phyloP scores from a whole-genome alignment of 2,113 vertebrate species.

The Microtus oregoni region DNA sequence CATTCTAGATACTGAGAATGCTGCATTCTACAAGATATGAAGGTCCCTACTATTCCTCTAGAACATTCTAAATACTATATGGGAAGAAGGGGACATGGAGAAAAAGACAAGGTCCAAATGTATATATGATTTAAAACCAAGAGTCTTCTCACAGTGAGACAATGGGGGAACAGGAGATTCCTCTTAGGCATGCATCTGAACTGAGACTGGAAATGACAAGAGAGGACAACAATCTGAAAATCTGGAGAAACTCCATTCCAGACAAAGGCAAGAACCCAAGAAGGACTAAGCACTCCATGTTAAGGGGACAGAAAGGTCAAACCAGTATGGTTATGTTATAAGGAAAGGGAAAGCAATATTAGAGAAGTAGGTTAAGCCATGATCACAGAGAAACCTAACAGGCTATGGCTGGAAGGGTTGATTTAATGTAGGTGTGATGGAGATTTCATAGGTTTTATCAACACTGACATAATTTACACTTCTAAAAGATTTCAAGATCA shows the following conservation, averaged over 20 bases:
- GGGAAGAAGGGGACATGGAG: not conserved
- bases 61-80: not conserved
- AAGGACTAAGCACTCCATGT: not conserved
- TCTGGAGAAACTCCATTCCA: not conserved
- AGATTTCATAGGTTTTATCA: not conserved
- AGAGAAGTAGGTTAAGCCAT: not conserved
- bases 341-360: not conserved
- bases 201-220: not conserved
- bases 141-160: not conserved
- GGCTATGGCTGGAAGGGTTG: not conserved
- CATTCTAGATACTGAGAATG: not conserved
- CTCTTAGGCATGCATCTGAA: not conserved
- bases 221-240: not conserved
- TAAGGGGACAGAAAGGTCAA: slow-evolving; percentile 6
- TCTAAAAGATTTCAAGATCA: not conserved
- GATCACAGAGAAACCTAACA: not conserved
- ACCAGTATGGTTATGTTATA: not conserved
- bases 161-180: not conserved
- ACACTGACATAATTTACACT: not conserved
- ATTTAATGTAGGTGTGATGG: not conserved
- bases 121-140: not conserved
- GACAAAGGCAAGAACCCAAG: not conserved
- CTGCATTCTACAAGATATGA: not conserved
- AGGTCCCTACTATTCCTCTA: not conserved
- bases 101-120: slow-evolving; percentile 31